Evolutionary conservation across 2,113 vertebrate genomes (phyloP).

Genomic region (Heliornis fulica): DNA sequence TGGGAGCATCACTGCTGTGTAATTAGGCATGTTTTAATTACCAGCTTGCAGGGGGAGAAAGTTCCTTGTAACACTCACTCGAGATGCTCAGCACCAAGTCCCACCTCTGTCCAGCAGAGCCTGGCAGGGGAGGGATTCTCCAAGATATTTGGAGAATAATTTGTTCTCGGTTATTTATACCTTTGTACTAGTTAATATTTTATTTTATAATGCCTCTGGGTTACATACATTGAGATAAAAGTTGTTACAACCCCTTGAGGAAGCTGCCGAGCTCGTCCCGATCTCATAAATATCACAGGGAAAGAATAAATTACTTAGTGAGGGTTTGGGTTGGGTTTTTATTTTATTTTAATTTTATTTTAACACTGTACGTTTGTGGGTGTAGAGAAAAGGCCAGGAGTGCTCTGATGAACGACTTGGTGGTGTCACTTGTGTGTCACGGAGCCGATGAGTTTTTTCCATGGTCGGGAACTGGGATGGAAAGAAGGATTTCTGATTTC

Average conservation of each 20-base stretch:
- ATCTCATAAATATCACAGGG: not conserved
- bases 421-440: not conserved
- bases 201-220: not conserved
- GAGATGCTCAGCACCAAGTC: not conserved
- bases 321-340: too few species aligned
- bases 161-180: not conserved
- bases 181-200: not conserved
- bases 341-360: not conserved
- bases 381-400: not conserved
- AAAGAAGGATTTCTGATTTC: not conserved
- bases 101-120: fast-evolving
- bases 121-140: not conserved
- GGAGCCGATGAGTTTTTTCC: not conserved
- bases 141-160: not conserved
- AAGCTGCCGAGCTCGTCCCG: not conserved
- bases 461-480: not conserved
- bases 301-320: not conserved
- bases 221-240: not conserved
- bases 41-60: not conserved
- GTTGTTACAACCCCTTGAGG: slow-evolving; percentile 46
- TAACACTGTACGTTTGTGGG: not conserved
- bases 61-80: not conserved
- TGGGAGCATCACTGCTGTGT: not conserved
- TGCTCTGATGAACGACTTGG: not conserved
- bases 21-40: not conserved